Evolutionary conservation across 2,888 invertebrate species (phyloP).

Genomic region (Cenopis cana): DNA sequence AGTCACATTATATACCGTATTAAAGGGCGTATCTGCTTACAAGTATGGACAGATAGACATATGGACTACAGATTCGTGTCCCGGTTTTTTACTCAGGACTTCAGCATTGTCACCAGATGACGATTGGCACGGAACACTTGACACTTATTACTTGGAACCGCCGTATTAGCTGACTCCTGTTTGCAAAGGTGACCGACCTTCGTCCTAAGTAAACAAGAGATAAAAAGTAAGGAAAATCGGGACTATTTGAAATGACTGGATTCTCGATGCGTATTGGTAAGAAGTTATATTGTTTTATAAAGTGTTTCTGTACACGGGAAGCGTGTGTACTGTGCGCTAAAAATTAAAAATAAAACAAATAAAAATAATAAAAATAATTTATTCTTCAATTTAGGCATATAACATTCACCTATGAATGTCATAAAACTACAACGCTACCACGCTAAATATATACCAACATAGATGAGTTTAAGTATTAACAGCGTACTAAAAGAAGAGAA

Average conservation of each 20-base stretch:
- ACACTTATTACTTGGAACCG: conserved; percentile 39
- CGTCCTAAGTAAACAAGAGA: conserved; percentile 42
- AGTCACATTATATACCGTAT: not conserved
- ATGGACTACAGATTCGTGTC: too few species aligned
- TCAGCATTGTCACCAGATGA: conserved; percentile 21
- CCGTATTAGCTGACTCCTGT: conserved; percentile 40
- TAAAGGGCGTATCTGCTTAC: not conserved
- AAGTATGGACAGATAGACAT: too few species aligned
- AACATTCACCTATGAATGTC: too few species aligned
- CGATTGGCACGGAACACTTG: conserved; percentile 29
- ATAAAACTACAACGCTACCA: too few species aligned
- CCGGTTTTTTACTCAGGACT: not conserved
- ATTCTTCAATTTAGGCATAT: too few species aligned
- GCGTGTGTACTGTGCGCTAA: too few species aligned
- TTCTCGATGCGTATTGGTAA: conserved; percentile 25
- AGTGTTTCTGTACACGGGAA: too few species aligned
- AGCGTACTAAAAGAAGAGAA: too few species aligned
- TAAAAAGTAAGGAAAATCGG: conserved; percentile 33
- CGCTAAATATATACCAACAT: too few species aligned
- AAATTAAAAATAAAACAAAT: too few species aligned
- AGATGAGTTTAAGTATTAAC: too few species aligned
- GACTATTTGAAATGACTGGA: conserved; percentile 26
- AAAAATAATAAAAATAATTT: too few species aligned
- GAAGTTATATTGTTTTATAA: conserved; percentile 23
- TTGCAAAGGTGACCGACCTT: conserved; percentile 34